phyloP scores from a whole-genome alignment of 1,140 invertebrate species.

The Leucophenga varia region DNA sequence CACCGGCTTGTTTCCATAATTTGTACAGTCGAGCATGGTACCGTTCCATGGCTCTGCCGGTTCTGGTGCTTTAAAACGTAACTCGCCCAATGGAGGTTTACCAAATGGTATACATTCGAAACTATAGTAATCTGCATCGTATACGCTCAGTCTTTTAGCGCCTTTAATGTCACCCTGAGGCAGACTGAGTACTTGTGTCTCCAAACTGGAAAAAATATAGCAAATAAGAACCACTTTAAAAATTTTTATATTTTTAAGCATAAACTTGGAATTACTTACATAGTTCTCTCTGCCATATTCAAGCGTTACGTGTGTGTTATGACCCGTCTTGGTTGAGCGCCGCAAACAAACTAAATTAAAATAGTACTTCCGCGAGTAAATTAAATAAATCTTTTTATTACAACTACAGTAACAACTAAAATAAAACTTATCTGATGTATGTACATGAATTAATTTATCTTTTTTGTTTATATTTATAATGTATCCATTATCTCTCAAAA shows the following conservation, averaged over 20 bases:
- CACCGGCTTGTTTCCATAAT: conserved; percentile 29
- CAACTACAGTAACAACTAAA: too few relatives aligned
- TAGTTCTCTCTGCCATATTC: conserved; percentile 28
- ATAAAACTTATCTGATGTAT: too few relatives aligned
- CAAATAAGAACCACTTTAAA: neutral
- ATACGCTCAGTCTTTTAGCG: conserved; percentile 20
- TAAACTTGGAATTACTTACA: conserved; percentile 9
- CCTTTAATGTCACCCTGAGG: conserved; percentile 39
- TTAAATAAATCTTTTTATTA: too few relatives aligned
- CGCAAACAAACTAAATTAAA: conserved; percentile 18
- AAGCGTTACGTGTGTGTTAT: neutral
- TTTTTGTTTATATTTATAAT: too few relatives aligned
- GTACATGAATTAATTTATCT: too few relatives aligned
- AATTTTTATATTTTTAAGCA: neutral
- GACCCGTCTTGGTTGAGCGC: conserved; percentile 4
- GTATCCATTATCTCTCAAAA: too few relatives aligned
- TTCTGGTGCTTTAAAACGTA: conserved; percentile 63
- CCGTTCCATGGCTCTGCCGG: conserved; percentile 39
- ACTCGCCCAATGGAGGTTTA: conserved; percentile 67
- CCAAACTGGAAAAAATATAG: conserved; percentile 2
- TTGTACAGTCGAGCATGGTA: conserved; percentile 30
- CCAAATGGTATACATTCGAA: conserved; percentile 71
- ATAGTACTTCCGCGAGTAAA: neutral
- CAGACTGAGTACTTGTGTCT: conserved; percentile 24
- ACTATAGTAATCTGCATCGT: conserved; percentile 48